Evolutionary conservation across 2,113 vertebrate species (phyloP), one percentile per base, ranked within the genome.

Genomic region (Narcine bancroftii): DNA sequence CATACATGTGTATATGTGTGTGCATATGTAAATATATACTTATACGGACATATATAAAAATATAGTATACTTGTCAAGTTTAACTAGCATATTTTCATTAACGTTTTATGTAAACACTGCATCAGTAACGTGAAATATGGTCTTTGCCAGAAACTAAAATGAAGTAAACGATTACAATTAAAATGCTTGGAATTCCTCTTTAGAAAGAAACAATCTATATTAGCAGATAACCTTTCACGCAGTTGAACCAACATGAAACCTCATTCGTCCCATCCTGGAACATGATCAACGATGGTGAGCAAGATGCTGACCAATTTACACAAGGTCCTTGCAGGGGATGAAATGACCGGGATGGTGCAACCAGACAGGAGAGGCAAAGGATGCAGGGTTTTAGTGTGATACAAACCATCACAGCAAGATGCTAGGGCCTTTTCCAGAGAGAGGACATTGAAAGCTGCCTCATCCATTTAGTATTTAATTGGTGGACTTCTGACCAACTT

Each of bases 241-340:
- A 1, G 0, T 4, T 33, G 11, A 50, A 29, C 29, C 1, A 0
- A 21, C 47, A n/a, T n/a, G n/a, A n/a, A n/a, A n/a, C n/a, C n/a
- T n/a, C n/a, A n/a, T n/a, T n/a, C n/a, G n/a, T n/a, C n/a, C 24
- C 26, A 33, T 53, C 26, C 50, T 15, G 26, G 2, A 24, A 45
- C 29, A 19, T 26, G 10, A 21, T 47, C 39, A 53, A 9, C n/a
- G 15, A n/a, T 15, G 45, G 26, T 3, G 50, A 47, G 77, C 47
- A 53, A 50, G 24, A 7, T 29, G 24, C 42, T 2, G 47, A 24
- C 45, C 77, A 81, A 50, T 47, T 81, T 81, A 9, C 0, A 24
- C 7, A 47, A 19, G 24, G 76, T 9, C 76, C 24, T 42, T 42
- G 39, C 17, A 76, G 5, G 9, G 33, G 11, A 33, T 33, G n/a